Percentiles rank a stretch among this genome's conserved stretches.
phyloP scores from a whole-genome alignment of 2,113 vertebrate species.

The Pimephales promelas region DNA sequence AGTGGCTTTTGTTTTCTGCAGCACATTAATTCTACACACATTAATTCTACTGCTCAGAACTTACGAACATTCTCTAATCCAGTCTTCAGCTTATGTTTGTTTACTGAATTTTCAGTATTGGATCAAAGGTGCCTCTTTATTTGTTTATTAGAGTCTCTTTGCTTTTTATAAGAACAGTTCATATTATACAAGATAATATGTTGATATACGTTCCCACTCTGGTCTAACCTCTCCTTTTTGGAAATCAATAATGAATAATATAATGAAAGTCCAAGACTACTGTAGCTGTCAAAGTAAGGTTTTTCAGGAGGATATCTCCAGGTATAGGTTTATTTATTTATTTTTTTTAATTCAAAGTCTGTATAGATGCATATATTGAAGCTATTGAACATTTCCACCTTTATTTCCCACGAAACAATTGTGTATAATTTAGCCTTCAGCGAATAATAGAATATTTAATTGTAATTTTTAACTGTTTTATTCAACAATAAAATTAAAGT shows the following conservation, averaged over 20 bases:
- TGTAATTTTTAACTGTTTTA: not conserved
- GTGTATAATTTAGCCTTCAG: too few species aligned
- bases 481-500: not conserved
- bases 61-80: conserved; percentile 10
- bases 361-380: too few species aligned
- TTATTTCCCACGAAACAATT: too few species aligned
- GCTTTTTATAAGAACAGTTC: not conserved
- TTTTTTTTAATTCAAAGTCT: too few species aligned
- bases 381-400: too few species aligned
- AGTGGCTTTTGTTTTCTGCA: conserved; percentile 60
- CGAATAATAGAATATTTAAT: too few species aligned
- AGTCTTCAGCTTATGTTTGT: not conserved
- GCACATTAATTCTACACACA: conserved; percentile 13
- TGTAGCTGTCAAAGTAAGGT: too few species aligned
- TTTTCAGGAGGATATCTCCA: too few species aligned
- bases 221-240: not conserved
- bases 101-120: not conserved
- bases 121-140: not conserved
- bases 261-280: too few species aligned
- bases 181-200: not conserved
- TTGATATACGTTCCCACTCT: not conserved
- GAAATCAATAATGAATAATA: too few species aligned
- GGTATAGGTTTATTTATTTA: too few species aligned
- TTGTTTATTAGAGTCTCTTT: not conserved
- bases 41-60: not conserved